Percentiles rank a stretch among this genome's conserved stretches.
Evolutionary conservation across 2,888 invertebrate genomes (phyloP).

Genomic region (Dendrolimus houi): DNA sequence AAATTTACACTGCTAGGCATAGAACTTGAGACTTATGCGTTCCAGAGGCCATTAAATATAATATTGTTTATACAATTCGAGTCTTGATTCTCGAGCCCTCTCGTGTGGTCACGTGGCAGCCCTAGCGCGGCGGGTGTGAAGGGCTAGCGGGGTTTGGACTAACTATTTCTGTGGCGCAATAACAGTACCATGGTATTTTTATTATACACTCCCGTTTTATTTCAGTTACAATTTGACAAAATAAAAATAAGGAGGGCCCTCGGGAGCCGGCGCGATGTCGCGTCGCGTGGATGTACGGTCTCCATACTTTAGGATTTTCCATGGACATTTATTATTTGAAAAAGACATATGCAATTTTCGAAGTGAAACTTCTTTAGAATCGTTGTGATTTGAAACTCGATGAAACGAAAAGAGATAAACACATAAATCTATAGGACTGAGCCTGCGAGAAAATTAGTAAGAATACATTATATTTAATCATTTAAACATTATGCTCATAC

Average conservation of each 20-base stretch:
- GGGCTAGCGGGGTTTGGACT: conserved; percentile 6
- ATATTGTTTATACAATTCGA: not conserved
- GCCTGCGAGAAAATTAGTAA: too few species aligned
- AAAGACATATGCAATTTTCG: too few species aligned
- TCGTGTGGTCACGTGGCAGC: not conserved
- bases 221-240: conserved; percentile 76
- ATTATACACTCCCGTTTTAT: conserved; percentile 69
- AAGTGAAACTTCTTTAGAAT: too few species aligned
- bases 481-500: too few species aligned
- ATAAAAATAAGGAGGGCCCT: conserved; percentile 69
- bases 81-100: not conserved
- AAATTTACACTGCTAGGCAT: too few species aligned
- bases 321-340: not conserved
- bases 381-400: too few species aligned
- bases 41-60: too few species aligned
- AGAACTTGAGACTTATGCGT: too few species aligned
- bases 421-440: too few species aligned
- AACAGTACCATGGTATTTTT: conserved; percentile 74
- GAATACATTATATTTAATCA: too few species aligned
- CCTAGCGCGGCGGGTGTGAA: conserved; percentile 1
- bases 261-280: conserved; percentile 3
- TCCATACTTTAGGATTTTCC: not conserved
- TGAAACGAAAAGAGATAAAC: too few species aligned
- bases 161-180: conserved; percentile 62
- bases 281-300: conserved; percentile 4